These are phyloP conservation scores for Myodes glareolus DNA, from an alignment of 2,113 vertebrate genomes.

Conservation along the genomic window DNA sequence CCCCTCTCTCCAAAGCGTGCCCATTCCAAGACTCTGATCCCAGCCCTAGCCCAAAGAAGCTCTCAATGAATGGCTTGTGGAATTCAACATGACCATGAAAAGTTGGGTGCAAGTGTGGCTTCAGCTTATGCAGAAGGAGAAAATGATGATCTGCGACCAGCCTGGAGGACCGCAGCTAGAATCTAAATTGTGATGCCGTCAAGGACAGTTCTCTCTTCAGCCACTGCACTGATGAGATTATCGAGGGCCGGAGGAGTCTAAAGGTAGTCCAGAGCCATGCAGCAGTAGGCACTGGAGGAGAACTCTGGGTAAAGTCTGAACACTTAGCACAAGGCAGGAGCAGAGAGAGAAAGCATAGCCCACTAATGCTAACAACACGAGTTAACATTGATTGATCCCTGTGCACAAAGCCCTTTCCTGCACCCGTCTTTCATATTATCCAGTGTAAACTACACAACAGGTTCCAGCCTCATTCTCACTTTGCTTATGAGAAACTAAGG, in stretches of 20 bases:
- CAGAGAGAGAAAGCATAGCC: not conserved
- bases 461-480: not conserved
- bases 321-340: not conserved
- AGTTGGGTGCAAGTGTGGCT: not conserved
- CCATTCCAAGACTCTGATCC: not conserved
- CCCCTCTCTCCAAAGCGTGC: not conserved
- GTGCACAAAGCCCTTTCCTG: not conserved
- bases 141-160: no score
- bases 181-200: not conserved
- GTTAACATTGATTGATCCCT: not conserved
- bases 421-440: not conserved
- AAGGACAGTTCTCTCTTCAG: not conserved
- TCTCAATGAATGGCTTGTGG: not conserved
- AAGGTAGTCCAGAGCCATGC: not conserved
- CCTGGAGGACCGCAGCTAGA: not conserved
- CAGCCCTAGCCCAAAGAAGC: not conserved
- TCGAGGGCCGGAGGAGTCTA: not conserved
- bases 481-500: not conserved
- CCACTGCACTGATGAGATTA: constrained; percentile 17
- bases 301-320: not conserved
- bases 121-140: not conserved
- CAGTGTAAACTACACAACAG: not conserved
- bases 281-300: not conserved
- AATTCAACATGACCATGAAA: not conserved
- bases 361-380: not conserved